Evolutionary conservation across 2,113 vertebrate species (phyloP), one percentile per base, ranked within the genome.

Genomic region (Dunckerocampus dactyliophorus): DNA sequence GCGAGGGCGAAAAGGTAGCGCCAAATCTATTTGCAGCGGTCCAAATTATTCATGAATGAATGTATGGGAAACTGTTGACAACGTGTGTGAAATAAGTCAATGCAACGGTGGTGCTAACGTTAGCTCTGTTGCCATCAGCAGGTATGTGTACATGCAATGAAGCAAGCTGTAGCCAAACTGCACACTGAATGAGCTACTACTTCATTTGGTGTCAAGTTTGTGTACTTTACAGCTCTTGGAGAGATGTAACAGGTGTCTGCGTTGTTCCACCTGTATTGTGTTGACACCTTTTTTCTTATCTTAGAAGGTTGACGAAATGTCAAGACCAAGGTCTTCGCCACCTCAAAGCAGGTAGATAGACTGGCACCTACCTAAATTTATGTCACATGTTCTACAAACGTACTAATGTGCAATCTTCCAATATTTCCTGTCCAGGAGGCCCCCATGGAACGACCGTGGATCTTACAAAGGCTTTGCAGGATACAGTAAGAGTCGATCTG

Each of bases 251-350:
- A 12, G 2, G 1, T 34, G 3, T 37, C 2, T 39, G 4, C 1
- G 24, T 21, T 15, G 8, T 6, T 47, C 19, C 48, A 34, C 4
- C 14, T 31, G 15, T 28, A 45, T 47, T 9, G 0, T 50, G 46
- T 5, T 15, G 59, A 52, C 31, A 34, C 0, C 8, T 20, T 56
- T 77, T 15, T 75, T 7, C 1, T 78, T 59, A 71, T 47, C 2
- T 78, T 76, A 7, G 4, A 74, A 88, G 85, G 83, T 74, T 43
- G 55, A 51, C 2, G 24, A 68, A 82, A 91, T 91, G 89, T 90
- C 90, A 31, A 75, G 74, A 66, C 83, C 77, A 6, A 79, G 65
- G 34, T 84, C 89, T 1, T 67, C 76, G 62, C 88, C 88, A 16
- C 88, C 87, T 16, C 24, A 57, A 53, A 80, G 71, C 82, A 90